These are phyloP conservation scores for Brachionus calyciflorus DNA, from an alignment of 1,140 invertebrate species.

Conservation along the genomic window DNA sequence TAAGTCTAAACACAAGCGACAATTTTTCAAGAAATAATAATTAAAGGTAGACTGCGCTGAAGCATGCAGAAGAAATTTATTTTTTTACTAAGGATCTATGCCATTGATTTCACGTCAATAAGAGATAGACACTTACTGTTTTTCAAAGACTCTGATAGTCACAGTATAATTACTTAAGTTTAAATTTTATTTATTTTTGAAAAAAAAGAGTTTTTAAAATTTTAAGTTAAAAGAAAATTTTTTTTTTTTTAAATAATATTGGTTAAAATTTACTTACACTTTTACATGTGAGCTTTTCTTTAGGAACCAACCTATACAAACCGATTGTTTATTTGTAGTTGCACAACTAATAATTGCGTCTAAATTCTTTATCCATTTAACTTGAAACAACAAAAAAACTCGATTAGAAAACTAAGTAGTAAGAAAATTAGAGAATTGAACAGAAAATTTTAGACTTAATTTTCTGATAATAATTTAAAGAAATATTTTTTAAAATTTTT, in stretches of 20 bases:
- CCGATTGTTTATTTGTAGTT: conserved; percentile 54
- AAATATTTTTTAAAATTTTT: background rate
- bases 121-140: background rate
- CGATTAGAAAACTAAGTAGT: too few relatives aligned
- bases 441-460: too few relatives aligned
- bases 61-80: too few relatives aligned
- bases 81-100: too few relatives aligned
- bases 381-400: too few relatives aligned
- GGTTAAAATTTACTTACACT: conserved; percentile 14
- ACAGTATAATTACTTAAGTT: conserved; percentile 30
- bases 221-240: background rate
- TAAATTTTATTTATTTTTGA: too few relatives aligned
- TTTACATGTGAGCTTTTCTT: conserved; percentile 49
- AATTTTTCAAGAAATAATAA: too few relatives aligned
- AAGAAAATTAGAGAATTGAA: too few relatives aligned
- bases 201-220: background rate
- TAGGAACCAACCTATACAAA: conserved; percentile 60
- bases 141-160: conserved; percentile 34
- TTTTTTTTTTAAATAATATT: background rate
- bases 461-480: too few relatives aligned
- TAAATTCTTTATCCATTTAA: conserved; percentile 56
- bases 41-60: background rate
- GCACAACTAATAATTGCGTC: conserved; percentile 60
- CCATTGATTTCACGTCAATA: too few relatives aligned
- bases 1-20: too few relatives aligned